A percentile compares a stretch with the other conserved stretches of the same genome.
Evolutionary conservation across 2,797 vertebrate genomes (phyloP).

Genomic region (Prionace glauca): DNA sequence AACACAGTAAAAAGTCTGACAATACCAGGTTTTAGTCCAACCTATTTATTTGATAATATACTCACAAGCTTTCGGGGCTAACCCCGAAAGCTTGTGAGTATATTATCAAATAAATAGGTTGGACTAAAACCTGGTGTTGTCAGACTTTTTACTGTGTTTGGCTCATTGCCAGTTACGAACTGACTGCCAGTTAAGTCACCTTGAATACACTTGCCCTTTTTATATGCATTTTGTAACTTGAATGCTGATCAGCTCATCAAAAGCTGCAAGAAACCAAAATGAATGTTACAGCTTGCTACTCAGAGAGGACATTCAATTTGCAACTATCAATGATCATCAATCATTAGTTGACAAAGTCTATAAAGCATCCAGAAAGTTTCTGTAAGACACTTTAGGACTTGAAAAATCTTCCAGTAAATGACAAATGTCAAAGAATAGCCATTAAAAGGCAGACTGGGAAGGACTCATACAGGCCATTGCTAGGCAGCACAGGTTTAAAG

Average conservation of each 20-base stretch:
- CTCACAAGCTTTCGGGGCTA: too few species aligned
- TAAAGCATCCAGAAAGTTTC: background rate
- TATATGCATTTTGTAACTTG: slow-evolving; percentile 23
- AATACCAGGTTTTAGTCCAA: too few species aligned
- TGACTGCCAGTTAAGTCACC: slow-evolving; percentile 27
- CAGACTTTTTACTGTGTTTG: too few species aligned
- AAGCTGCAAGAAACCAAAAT: background rate
- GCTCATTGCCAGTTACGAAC: background rate
- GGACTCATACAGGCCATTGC: background rate
- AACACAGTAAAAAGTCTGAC: too few species aligned
- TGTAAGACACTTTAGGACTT: background rate
- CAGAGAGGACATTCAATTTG: slow-evolving; percentile 17
- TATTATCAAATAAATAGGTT: too few species aligned
- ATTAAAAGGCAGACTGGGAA: background rate
- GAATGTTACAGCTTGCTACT: background rate
- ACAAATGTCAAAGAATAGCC: background rate
- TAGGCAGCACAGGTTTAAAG: background rate
- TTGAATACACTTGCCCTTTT: slow-evolving; percentile 28
- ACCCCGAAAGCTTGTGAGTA: too few species aligned
- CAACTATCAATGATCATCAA: slow-evolving; percentile 1
- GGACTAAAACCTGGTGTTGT: too few species aligned
- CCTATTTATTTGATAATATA: too few species aligned
- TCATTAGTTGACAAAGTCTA: background rate
- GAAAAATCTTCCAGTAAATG: background rate
- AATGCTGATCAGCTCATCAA: slow-evolving; percentile 29